A percentile compares a stretch with the other conserved stretches of the same genome.
phyloP scores from a whole-genome alignment of 2,113 vertebrate species.

The Rhinolophus ferrumequinum region DNA sequence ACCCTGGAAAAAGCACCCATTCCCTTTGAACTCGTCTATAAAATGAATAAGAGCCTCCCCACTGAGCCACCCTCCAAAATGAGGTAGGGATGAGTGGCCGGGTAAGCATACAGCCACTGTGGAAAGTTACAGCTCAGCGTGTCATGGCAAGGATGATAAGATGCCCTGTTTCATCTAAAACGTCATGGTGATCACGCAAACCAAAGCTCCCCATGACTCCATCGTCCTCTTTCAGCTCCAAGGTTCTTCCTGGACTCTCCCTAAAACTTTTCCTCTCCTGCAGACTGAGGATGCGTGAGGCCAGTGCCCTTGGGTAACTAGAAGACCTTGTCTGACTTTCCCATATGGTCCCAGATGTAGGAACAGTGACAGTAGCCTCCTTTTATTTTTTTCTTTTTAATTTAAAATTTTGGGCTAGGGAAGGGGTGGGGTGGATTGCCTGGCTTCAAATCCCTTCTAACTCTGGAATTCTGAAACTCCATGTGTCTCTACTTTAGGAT shows the following conservation, averaged over 20 bases:
- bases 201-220: rapidly evolving
- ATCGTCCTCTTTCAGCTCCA: background rate
- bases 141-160: background rate
- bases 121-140: background rate
- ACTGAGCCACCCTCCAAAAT: background rate
- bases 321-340: background rate
- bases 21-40: background rate
- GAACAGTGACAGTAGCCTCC: background rate
- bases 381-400: background rate
- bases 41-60: background rate
- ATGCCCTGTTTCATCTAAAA: background rate
- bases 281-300: background rate
- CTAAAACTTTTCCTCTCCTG: background rate
- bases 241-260: background rate
- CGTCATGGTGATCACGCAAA: background rate
- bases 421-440: background rate
- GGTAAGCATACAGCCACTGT: rapidly evolving
- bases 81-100: background rate
- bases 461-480: background rate
- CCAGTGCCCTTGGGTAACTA: background rate
- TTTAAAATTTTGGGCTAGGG: background rate
- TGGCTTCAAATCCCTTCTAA: background rate
- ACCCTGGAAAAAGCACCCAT: background rate
- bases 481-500: background rate
- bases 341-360: background rate